Base-by-base conservation (phyloP, 2,888 invertebrate genomes). In the Amblyteles armatorius region DNA sequence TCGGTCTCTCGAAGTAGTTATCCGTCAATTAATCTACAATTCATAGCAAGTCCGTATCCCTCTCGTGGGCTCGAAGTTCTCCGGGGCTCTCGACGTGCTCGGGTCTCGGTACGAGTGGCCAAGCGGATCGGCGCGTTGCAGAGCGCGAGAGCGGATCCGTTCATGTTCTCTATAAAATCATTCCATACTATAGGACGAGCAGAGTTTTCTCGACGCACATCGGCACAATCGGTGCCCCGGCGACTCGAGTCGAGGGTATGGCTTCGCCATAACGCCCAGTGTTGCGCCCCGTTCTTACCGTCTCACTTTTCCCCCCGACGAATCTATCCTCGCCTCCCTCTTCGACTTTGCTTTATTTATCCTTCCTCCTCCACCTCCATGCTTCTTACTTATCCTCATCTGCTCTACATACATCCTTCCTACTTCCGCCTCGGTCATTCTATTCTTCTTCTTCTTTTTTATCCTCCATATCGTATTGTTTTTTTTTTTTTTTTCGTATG, bases 161-260 rank as follows among this genome's bases (percentile, higher is more conserved):
- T 22, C 22, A 57, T 57, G 57, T 55, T 55, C 55, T 19, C 55
- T 55, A 55, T 57, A 26, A 22, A 57, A 57, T 57, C 57, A 11
- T 57, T 57, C 57, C 5, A 4, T 57, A 22, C n/a, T 11, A 22
- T 11, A 22, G 22, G 26, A 13, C 57, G 22, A 72, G 90, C 89
- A 83, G 76, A 84, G 79, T 83, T 84, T 69, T 71, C 82, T 69
- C 82, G 82, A 86, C 87, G 86, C 86, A 83, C 86, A 85, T 86
- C 82, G 85, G 74, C 72, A 79, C 84, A 79, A 84, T 79, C 86
- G 82, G 81, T 57, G 22, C 57, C 22, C 74, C 74, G 29, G 77
- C 65, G 71, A 78, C 83, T 68, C 79, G 44, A 80, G 68, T 80
- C 83, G 76, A 83, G 79, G 33, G 52, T 44, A 69, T 48, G 67